Evolutionary conservation across 2,113 vertebrate genomes (phyloP), one percentile per base, ranked within the genome.

Genomic region (Onychostruthus taczanowskii): DNA sequence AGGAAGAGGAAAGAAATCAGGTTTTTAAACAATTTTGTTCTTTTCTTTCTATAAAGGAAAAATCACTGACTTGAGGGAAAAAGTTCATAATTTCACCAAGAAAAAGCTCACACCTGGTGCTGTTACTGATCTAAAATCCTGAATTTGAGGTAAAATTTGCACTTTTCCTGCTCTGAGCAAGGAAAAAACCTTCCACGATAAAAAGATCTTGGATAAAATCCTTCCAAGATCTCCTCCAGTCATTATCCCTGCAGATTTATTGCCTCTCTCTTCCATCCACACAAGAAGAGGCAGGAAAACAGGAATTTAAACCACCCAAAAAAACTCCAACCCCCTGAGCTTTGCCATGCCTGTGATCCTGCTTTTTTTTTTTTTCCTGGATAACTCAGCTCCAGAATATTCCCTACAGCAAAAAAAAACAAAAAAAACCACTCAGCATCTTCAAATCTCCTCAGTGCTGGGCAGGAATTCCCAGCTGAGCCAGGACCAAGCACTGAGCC

Each of bases 41-140:
- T 99, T 58, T n/a, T n/a, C 99, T 98, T 99, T 99, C 99, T 99
- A 96, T 22, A 37, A 37, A 37, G 37, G 56, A 55, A 94, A 91
- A 43, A 0, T 23, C 44, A 74, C 22, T 23, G 22, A 49, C 6
- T 4, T 49, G 47, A 52, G 50, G 50, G 50, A 16, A 28, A 50
- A 50, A 50, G 14, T 50, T 50, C 49, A 26, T 27, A 14, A 52
- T 52, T 28, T 17, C 50, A 28, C 10, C 50, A 16, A 21, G 13
- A 13, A 16, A 9, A 50, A 10, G 9, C 1, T 67, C 69, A 17
- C 2, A 22, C 6, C 7, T 6, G 35, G 0, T 12, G 53, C 6
- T 77, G 22, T 4, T 9, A 13, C 10, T 33, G 30, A 82, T 23
- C 11, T 43, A 19, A 52, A 82, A 62, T 2, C 3, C 37, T 50